Percentiles rank a stretch among this genome's conserved stretches.
Conservation (phyloP, 2,113 vertebrate genomes). For the Oophaga pumilio region DNA sequence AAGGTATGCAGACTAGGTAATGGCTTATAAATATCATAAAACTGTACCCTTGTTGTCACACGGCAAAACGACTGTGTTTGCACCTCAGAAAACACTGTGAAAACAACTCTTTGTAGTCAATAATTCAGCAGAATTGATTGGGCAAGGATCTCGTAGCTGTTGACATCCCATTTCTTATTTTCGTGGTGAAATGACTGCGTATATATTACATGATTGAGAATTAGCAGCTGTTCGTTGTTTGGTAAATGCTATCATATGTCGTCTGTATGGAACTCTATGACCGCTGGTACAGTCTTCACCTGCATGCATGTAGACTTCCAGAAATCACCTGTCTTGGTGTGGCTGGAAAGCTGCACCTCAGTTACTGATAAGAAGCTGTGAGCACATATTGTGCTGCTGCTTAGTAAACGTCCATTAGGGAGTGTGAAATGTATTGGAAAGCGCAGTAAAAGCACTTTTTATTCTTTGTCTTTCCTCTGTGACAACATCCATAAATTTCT, state of each 20-base stretch:
- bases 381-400: background rate
- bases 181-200: too few relatives aligned
- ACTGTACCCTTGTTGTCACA: too few relatives aligned
- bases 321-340: background rate
- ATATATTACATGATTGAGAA: too few relatives aligned
- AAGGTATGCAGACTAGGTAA: too few relatives aligned
- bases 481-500: background rate
- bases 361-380: background rate
- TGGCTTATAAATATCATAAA: too few relatives aligned
- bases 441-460: background rate
- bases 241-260: background rate
- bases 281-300: background rate
- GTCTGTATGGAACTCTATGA: background rate
- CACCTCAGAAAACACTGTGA: too few relatives aligned
- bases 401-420: background rate
- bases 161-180: too few relatives aligned
- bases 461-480: background rate
- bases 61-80: too few relatives aligned
- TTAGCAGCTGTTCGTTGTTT: too few relatives aligned
- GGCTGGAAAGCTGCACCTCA: background rate
- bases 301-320: background rate
- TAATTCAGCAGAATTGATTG: too few relatives aligned
- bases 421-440: background rate
- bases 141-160: too few relatives aligned
- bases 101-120: too few relatives aligned